A percentile compares a stretch with the other conserved stretches of the same genome.
phyloP scores from a whole-genome alignment of 1,140 invertebrate species.

The Leptoteleia sp. region DNA sequence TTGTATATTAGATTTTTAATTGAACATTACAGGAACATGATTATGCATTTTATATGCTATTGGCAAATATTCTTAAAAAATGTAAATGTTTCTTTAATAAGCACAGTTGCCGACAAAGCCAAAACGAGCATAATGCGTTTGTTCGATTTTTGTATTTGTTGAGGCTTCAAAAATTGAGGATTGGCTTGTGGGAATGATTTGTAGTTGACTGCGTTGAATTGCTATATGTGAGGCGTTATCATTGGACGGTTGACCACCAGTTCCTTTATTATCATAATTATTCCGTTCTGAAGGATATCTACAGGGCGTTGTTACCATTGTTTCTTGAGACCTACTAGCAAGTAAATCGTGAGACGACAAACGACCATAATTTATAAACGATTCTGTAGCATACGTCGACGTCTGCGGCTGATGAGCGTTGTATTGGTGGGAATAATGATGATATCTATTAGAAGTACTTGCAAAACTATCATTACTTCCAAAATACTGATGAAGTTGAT shows the following conservation, averaged over 20 bases:
- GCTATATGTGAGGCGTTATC: slow-evolving; percentile 60
- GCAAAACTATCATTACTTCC: slow-evolving; percentile 77
- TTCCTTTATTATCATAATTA: slow-evolving; percentile 63
- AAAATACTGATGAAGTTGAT: slow-evolving; percentile 78
- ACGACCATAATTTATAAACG: slow-evolving; percentile 76
- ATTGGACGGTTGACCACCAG: slow-evolving; percentile 10
- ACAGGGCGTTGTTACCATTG: slow-evolving; percentile 39
- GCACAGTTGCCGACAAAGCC: slow-evolving; percentile 76
- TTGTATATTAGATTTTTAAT: no score
- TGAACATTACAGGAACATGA: no score
- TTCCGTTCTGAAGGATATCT: slow-evolving; percentile 59
- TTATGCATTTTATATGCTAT: no score
- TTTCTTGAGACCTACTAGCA: slow-evolving; percentile 71
- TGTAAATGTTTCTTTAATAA: slow-evolving; percentile 66
- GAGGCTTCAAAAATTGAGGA: slow-evolving; percentile 68
- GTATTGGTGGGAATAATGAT: slow-evolving; percentile 74
- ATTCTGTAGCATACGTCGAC: slow-evolving; percentile 71
- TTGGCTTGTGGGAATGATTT: slow-evolving; percentile 66
- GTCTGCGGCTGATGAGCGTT: slow-evolving; percentile 66
- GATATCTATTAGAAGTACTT: slow-evolving; percentile 73
- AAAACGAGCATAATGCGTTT: slow-evolving; percentile 74
- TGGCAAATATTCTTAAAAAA: no score
- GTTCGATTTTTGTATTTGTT: slow-evolving; percentile 75
- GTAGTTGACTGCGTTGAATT: slow-evolving; percentile 70
- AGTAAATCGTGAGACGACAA: slow-evolving; percentile 72